Evolutionary conservation across 2,797 vertebrate genomes (phyloP).

Genomic region (Phaenicophaeus curvirostris): DNA sequence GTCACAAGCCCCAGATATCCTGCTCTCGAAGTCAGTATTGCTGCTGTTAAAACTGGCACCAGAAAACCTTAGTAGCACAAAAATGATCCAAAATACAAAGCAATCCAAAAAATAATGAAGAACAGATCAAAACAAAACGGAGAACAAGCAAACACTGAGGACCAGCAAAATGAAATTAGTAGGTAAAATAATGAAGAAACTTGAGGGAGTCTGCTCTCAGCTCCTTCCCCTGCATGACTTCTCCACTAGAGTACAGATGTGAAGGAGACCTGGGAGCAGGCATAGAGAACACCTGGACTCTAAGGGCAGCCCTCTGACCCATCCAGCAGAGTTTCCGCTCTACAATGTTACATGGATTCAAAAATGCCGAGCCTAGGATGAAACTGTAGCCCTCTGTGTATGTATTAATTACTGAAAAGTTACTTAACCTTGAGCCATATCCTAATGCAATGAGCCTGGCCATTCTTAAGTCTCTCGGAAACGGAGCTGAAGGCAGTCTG

Average conservation of each 20-base stretch:
- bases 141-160: neutral
- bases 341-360: neutral
- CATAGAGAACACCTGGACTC: neutral
- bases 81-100: neutral
- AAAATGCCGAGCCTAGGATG: neutral
- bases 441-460: neutral
- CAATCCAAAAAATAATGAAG: conserved; percentile 12
- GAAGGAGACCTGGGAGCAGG: neutral
- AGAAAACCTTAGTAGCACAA: conserved; percentile 11
- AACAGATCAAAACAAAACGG: neutral
- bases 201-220: neutral
- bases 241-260: neutral
- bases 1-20: neutral
- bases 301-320: neutral
- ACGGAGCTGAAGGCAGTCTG: neutral
- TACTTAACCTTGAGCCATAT: conserved; percentile 9
- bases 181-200: neutral
- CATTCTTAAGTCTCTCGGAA: neutral
- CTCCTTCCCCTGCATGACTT: neutral
- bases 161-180: neutral
- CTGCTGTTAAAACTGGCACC: conserved; percentile 2
- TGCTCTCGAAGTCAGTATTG: neutral
- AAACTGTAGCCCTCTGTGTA: neutral
- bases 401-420: neutral
- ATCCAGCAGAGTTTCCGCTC: neutral